Evolutionary conservation across 2,113 vertebrate genomes (phyloP).

Genomic region (Myrmecobius fasciatus): DNA sequence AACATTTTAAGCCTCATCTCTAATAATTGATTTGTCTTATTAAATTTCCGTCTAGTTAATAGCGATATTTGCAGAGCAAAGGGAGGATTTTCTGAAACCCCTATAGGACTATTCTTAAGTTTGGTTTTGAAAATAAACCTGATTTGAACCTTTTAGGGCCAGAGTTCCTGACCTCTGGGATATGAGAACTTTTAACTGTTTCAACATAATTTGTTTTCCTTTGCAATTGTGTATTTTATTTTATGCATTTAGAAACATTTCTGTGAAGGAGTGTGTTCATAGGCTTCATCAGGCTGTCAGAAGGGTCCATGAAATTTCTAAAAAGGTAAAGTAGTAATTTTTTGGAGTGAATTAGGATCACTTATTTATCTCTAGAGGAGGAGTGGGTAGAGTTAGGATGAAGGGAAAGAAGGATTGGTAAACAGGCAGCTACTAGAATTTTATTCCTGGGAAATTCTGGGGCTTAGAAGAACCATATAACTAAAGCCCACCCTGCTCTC

Average conservation of each 20-base stretch:
- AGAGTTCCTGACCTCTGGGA: neutral
- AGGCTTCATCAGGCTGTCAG: neutral
- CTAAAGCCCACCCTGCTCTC: neutral
- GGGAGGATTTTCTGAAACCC: neutral
- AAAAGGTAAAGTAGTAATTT: neutral
- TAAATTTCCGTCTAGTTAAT: neutral
- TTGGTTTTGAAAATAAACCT: neutral
- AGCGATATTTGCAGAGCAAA: neutral
- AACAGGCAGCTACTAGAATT: neutral
- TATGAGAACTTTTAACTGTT: neutral
- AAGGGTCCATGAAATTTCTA: neutral
- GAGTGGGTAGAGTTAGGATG: neutral
- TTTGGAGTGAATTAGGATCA: neutral
- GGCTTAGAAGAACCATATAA: neutral
- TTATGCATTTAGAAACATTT: neutral
- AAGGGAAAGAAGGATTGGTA: neutral
- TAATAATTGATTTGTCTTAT: neutral
- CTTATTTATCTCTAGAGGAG: neutral
- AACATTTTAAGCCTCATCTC: neutral
- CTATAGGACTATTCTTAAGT: neutral
- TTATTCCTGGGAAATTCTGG: neutral
- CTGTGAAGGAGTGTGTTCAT: neutral
- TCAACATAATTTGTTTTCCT: neutral
- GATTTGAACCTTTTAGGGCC: neutral
- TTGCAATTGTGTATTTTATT: neutral